phyloP scores from a whole-genome alignment of 2,797 vertebrate species.

The Varecia variegata region DNA sequence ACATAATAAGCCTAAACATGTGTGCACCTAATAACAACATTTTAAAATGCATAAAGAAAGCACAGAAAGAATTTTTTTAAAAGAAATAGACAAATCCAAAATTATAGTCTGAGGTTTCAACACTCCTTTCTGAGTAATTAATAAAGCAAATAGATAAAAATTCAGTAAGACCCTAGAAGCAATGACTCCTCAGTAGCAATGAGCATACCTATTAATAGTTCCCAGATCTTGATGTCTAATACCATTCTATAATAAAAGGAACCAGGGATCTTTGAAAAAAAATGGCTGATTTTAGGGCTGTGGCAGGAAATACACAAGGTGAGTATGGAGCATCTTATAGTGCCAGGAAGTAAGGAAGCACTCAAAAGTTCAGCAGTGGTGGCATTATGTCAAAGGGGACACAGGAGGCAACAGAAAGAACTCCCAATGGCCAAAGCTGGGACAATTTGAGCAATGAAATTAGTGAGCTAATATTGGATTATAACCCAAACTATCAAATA shows the following conservation, averaged over 20 bases:
- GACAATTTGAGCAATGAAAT: neutral
- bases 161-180: neutral
- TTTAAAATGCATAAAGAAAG: neutral
- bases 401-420: too few relatives aligned
- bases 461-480: neutral
- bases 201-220: neutral
- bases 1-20: neutral
- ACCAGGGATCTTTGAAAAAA: neutral
- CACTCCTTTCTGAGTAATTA: neutral
- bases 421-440: too few relatives aligned
- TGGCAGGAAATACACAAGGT: neutral
- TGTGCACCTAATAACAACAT: neutral
- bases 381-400: too few relatives aligned
- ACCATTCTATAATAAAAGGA: neutral
- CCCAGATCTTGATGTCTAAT: neutral
- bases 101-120: neutral
- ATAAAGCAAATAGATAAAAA: too few relatives aligned
- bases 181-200: neutral
- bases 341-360: neutral
- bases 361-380: too few relatives aligned
- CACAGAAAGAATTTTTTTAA: too few relatives aligned
- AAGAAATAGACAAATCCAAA: neutral
- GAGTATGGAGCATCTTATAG: neutral
- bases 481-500: neutral
- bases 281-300: neutral